These are phyloP conservation scores for Eulimnadia texana DNA, from an alignment of 1,140 invertebrate genomes.

Conservation along the genomic window DNA sequence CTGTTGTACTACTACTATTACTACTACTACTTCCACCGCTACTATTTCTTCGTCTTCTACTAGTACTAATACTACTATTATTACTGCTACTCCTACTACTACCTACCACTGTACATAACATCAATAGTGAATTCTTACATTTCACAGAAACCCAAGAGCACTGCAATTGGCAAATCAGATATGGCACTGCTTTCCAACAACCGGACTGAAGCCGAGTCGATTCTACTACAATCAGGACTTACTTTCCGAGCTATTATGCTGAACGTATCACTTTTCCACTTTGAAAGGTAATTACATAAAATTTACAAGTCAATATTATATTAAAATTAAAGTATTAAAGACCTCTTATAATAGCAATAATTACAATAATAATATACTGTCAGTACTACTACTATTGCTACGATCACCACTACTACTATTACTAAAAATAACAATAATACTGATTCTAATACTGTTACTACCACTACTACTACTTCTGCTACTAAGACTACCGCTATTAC, in stretches of 20 bases:
- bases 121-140: too few relatives aligned
- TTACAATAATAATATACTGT: background rate
- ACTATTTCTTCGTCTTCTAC: too few relatives aligned
- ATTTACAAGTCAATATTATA: background rate
- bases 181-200: slow-evolving; percentile 65
- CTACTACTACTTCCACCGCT: too few relatives aligned
- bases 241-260: slow-evolving; percentile 59
- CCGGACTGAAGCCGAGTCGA: slow-evolving; percentile 60
- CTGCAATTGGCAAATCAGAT: slow-evolving; percentile 55
- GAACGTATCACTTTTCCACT: slow-evolving; percentile 69
- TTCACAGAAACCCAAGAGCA: slow-evolving; percentile 32
- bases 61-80: too few relatives aligned
- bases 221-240: slow-evolving; percentile 61
- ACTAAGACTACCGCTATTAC: too few relatives aligned
- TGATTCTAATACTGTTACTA: too few relatives aligned
- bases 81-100: too few relatives aligned
- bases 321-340: slow-evolving; percentile 15
- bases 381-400: background rate
- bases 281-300: slow-evolving; percentile 67
- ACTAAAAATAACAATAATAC: too few relatives aligned
- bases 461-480: too few relatives aligned
- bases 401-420: too few relatives aligned
- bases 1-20: too few relatives aligned
- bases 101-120: too few relatives aligned
- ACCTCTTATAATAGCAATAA: background rate